Evolutionary conservation across 2,888 invertebrate genomes (phyloP), one percentile per base, ranked within the genome.

Genomic region (Nowickia ferox): DNA sequence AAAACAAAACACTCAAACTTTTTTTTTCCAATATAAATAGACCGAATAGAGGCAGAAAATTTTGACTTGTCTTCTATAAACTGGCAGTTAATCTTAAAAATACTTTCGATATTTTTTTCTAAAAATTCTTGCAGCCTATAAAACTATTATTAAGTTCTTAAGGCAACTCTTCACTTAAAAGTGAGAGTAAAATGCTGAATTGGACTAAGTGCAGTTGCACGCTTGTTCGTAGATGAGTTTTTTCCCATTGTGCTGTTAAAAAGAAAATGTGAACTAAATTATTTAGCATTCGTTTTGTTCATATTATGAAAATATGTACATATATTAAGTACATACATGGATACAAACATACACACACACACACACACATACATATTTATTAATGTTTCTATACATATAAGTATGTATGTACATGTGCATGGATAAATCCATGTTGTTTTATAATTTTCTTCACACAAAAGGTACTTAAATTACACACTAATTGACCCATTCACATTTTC

Each of bases 381-480:
- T 19, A 55, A 13, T 22, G 22, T 55, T 9, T 51, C 10, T 51
- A 19, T 57, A 8, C 6, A 15, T 22, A 19, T 22, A 22, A 51
- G 15, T 57, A 30, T 40, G 19, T 15, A 42, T 55, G 22, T 17
- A 17, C 38, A 5, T 51, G 22, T 17, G 38, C 38, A 5, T 51
- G 17, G 13, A 65, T 46, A 42, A 79, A 63, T 79, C 63, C 63
- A 71, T 72, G 13, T 69, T n/a, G n/a, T 76, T 63, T 81, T 81
- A 75, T 81, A 72, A 55, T 68, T 53, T 75, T 75, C 44, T 68
- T 69, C 79, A 75, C 53, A 78, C 77, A 84, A 44, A 78, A 74
- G 66, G 77, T 72, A 72, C 77, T 78, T 66, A 84, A 78, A 84
- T 66, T 84, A 84, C 59, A 72, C 51, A 78, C 83, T 84, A 84